phyloP scores from a whole-genome alignment of 2,113 vertebrate species.

The Phalacrocorax pelagicus region DNA sequence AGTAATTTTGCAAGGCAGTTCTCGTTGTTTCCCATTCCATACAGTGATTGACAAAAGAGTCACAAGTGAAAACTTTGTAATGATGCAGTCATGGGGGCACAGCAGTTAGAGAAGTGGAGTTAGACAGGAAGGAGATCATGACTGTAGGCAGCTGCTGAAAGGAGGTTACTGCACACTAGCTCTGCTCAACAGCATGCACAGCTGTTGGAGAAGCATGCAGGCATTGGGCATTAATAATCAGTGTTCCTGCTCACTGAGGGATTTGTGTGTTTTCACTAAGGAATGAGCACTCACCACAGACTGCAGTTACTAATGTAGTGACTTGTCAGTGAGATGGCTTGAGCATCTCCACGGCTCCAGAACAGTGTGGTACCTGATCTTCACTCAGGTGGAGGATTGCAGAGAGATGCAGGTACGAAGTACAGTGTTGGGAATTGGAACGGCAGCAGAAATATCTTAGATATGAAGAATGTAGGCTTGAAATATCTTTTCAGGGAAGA shows the following conservation, averaged over 20 bases:
- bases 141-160: background rate
- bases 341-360: background rate
- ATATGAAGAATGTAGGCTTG: background rate
- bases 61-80: background rate
- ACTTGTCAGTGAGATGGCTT: background rate
- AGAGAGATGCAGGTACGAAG: background rate
- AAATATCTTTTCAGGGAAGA: background rate
- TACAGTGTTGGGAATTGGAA: background rate
- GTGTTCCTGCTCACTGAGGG: background rate
- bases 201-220: background rate
- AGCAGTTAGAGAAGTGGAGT: background rate
- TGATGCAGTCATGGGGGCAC: background rate
- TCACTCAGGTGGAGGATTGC: background rate
- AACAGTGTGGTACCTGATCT: background rate
- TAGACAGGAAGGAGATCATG: background rate
- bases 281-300: background rate
- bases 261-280: background rate
- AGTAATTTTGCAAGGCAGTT: background rate
- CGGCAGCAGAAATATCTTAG: background rate
- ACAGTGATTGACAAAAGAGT: background rate
- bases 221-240: too few relatives aligned
- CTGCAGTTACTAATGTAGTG: background rate
- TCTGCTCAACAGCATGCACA: accelerated
- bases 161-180: background rate
- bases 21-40: background rate